Conservation (phyloP, 2,113 vertebrate genomes). For the Etia nguti region DNA sequence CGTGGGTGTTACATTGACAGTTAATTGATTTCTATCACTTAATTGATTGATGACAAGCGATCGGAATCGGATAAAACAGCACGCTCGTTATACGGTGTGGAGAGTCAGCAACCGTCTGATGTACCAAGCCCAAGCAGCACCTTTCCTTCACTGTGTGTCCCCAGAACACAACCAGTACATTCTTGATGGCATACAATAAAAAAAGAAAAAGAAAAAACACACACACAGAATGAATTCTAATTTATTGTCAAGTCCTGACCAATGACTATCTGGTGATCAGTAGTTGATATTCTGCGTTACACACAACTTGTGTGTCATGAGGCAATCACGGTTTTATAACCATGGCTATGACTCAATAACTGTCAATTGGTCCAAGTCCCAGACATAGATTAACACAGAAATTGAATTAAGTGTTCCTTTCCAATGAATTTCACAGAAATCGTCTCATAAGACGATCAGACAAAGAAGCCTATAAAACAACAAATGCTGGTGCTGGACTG, state of each 20-base stretch:
- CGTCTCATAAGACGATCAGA: neutral
- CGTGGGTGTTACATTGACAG: neutral
- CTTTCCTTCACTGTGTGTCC: neutral
- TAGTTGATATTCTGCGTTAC: neutral
- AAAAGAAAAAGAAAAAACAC: neutral
- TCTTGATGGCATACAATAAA: neutral
- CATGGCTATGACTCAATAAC: conserved; percentile 6
- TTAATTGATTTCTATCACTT: neutral
- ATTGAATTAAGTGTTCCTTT: conserved; percentile 20
- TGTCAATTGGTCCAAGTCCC: conserved; percentile 7
- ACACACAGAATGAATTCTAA: neutral
- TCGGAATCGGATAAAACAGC: neutral
- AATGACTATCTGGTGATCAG: neutral
- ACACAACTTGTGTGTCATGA: neutral
- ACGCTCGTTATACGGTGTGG: neutral
- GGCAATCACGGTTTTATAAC: neutral
- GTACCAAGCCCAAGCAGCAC: neutral
- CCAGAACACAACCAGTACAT: neutral
- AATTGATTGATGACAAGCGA: neutral
- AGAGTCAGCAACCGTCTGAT: neutral
- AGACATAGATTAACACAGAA: conserved; percentile 3
- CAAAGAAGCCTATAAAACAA: neutral
- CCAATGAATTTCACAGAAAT: conserved; percentile 1
- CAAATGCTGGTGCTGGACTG: neutral
- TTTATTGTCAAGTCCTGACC: neutral